These are phyloP conservation scores for Torymus texanus DNA, from an alignment of 2,888 invertebrate species.

Conservation along the genomic window DNA sequence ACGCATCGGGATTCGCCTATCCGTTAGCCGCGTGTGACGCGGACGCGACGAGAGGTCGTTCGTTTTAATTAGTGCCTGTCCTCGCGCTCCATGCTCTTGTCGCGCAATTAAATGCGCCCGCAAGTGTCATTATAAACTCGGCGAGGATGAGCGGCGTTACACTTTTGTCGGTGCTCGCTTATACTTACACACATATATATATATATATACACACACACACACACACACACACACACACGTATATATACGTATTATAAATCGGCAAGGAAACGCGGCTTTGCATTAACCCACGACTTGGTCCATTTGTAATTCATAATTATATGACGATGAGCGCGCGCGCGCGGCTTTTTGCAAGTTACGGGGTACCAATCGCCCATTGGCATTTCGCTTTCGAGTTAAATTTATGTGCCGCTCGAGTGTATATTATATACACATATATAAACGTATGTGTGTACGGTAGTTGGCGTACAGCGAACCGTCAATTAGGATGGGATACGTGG, in stretches of 20 bases:
- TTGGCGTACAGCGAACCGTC: constrained; percentile 9
- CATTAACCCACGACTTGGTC: neutral
- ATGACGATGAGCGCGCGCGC: neutral
- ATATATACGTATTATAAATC: neutral
- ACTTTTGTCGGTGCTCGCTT: constrained; percentile 33
- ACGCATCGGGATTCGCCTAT: constrained; percentile 21
- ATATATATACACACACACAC: no score
- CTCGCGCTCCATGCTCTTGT: neutral
- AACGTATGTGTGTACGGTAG: neutral
- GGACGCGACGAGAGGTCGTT: constrained; percentile 2
- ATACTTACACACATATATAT: no score
- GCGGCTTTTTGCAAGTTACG: constrained; percentile 11
- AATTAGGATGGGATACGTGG: neutral
- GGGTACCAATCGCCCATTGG: neutral
- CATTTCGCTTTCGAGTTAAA: neutral
- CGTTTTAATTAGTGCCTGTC: constrained; percentile 41
- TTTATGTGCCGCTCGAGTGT: neutral
- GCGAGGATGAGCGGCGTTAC: neutral
- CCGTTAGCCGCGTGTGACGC: neutral
- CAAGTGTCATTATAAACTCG: constrained; percentile 36
- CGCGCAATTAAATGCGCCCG: constrained; percentile 29
- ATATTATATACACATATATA: no score
- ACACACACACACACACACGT: no score
- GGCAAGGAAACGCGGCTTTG: neutral
- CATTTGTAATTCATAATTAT: constrained; percentile 32